Conservation (phyloP, 2,888 invertebrate genomes). For the Helicoverpa assulta region DNA sequence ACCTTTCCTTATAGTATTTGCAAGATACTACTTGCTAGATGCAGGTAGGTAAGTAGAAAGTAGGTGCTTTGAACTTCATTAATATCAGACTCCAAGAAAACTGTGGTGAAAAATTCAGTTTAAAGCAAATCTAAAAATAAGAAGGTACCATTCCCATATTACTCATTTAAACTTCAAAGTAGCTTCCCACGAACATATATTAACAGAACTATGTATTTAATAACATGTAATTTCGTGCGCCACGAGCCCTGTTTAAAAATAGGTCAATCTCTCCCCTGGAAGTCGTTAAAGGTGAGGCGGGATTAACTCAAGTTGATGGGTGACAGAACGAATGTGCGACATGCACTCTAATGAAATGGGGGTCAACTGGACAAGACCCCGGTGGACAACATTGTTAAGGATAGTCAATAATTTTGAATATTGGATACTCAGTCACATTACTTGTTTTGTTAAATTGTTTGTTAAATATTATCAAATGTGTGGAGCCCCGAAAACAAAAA, state of each 20-base stretch:
- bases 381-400: slow-evolving; percentile 7
- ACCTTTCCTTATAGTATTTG: no score
- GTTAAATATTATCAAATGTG: background rate
- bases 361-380: slow-evolving; percentile 18
- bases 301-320: slow-evolving; percentile 48
- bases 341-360: slow-evolving; percentile 15
- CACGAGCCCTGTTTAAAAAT: slow-evolving; percentile 39
- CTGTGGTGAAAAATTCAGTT: no score
- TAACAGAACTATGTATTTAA: slow-evolving; percentile 43
- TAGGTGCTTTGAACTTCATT: no score
- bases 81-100: no score
- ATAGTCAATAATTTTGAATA: background rate
- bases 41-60: no score
- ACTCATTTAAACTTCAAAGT: slow-evolving; percentile 20
- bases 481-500: no score
- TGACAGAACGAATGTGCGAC: slow-evolving; percentile 31
- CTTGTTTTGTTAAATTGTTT: background rate
- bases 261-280: slow-evolving; percentile 51
- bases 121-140: no score
- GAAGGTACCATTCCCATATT: background rate
- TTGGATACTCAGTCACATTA: background rate
- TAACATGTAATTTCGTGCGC: slow-evolving; percentile 43
- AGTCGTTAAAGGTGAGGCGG: slow-evolving; percentile 40
- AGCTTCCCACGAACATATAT: slow-evolving; percentile 14
- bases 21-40: no score